Conservation (phyloP, 2,888 invertebrate species). For the Tortricodes alternella region DNA sequence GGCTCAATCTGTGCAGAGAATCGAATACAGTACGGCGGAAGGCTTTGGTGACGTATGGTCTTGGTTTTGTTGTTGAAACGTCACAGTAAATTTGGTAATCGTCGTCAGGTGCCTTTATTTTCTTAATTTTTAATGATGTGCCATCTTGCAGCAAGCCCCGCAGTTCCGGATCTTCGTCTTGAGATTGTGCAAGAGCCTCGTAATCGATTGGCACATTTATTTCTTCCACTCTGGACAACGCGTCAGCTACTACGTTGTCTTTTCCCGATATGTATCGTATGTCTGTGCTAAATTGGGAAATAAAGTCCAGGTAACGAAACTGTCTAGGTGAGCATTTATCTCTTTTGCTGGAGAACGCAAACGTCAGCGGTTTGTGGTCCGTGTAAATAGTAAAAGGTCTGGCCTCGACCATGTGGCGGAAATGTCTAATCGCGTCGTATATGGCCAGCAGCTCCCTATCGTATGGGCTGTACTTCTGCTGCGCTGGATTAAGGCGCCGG, state of each 20-base stretch:
- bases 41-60: conserved; percentile 29
- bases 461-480: conserved; percentile 51
- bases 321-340: conserved; percentile 31
- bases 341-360: conserved; percentile 42
- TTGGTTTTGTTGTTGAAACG: conserved; percentile 16
- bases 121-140: conserved; percentile 9
- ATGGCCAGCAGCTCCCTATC: conserved; percentile 56
- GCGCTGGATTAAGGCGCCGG: conserved; percentile 42
- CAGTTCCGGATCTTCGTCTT: conserved; percentile 13
- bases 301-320: conserved; percentile 33
- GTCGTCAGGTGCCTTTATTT: not conserved
- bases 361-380: conserved; percentile 38
- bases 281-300: conserved; percentile 32
- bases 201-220: conserved; percentile 14
- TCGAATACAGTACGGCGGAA: conserved; percentile 29
- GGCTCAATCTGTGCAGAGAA: conserved; percentile 30
- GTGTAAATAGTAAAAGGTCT: conserved; percentile 39
- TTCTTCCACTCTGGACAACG: conserved; percentile 42
- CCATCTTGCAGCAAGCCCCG: not conserved
- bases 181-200: conserved; percentile 8
- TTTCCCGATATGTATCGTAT: conserved; percentile 18
- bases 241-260: conserved; percentile 29
- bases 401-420: conserved; percentile 53
- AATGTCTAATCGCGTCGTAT: conserved; percentile 49
- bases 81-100: conserved; percentile 38